Evolutionary conservation across 2,888 invertebrate species (phyloP).

Genomic region (Lochmaea capreae): DNA sequence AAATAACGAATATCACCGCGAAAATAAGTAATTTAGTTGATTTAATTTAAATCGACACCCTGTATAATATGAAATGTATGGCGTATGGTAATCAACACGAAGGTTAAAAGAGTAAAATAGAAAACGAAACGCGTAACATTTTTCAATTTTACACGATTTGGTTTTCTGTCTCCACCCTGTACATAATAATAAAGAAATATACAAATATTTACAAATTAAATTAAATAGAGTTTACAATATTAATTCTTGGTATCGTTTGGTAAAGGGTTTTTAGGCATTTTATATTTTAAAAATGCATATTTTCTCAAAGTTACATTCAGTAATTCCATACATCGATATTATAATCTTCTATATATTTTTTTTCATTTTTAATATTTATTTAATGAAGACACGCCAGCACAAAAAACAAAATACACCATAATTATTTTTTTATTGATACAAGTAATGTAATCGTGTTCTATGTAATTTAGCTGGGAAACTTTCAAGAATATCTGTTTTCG

Average conservation of each 20-base stretch:
- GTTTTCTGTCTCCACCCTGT: neutral
- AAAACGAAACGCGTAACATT: neutral
- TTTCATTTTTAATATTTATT: slow-evolving; percentile 14
- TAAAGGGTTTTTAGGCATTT: slow-evolving; percentile 41
- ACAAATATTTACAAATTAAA: slow-evolving; percentile 46
- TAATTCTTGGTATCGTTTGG: slow-evolving; percentile 44
- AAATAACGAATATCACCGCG: neutral
- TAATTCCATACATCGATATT: slow-evolving; percentile 26
- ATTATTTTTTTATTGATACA: neutral
- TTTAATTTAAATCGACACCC: slow-evolving; percentile 8
- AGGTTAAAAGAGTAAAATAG: neutral
- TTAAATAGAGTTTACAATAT: slow-evolving; percentile 33
- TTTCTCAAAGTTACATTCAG: slow-evolving; percentile 39
- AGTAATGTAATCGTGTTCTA: too few species aligned
- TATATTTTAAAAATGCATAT: slow-evolving; percentile 27
- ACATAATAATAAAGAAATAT: slow-evolving; percentile 34
- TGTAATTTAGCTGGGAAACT: neutral
- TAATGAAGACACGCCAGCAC: slow-evolving; percentile 28
- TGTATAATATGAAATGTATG: slow-evolving; percentile 27
- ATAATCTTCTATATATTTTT: slow-evolving; percentile 15
- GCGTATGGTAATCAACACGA: slow-evolving; percentile 29
- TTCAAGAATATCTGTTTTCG: neutral
- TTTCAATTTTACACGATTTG: neutral
- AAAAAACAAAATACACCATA: neutral
- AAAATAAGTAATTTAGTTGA: neutral